These are phyloP conservation scores for Drosophila nigricruria DNA, from an alignment of 2,888 invertebrate genomes.

Conservation along the genomic window DNA sequence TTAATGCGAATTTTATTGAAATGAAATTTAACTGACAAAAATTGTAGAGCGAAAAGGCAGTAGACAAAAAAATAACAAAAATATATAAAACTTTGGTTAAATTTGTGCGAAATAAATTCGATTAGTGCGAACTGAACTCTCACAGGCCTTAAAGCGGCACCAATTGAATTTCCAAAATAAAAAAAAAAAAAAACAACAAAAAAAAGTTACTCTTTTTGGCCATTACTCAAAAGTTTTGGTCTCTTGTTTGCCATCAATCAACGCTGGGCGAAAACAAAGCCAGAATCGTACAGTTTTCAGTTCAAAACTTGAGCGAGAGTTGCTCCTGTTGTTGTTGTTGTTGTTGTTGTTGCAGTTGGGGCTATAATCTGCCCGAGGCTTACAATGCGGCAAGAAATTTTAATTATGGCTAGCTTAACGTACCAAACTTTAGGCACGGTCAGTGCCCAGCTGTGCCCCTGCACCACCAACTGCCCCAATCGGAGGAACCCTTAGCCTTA, in stretches of 20 bases:
- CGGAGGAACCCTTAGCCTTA: background rate
- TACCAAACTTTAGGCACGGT: slow-evolving; percentile 59
- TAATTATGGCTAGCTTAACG: slow-evolving; percentile 77
- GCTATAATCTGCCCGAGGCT: slow-evolving; percentile 66
- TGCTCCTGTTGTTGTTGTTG: slow-evolving; percentile 3
- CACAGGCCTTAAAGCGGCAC: slow-evolving; percentile 54
- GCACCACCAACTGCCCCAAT: background rate
- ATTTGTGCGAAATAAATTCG: slow-evolving; percentile 48
- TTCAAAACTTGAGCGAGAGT: slow-evolving; percentile 37
- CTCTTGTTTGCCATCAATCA: slow-evolving; percentile 72
- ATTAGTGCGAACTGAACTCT: slow-evolving; percentile 48
- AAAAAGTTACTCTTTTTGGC: slow-evolving; percentile 6
- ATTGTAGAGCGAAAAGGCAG: background rate
- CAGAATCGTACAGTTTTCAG: slow-evolving; percentile 36
- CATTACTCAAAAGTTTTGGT: slow-evolving; percentile 50
- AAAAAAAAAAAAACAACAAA: background rate
- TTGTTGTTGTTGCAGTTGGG: slow-evolving; percentile 15
- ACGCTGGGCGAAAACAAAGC: slow-evolving; percentile 52
- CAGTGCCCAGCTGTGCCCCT: slow-evolving; percentile 40
- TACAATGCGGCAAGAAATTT: slow-evolving; percentile 69
- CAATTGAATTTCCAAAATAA: slow-evolving; percentile 38
- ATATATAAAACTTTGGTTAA: background rate
- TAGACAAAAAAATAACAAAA: background rate
- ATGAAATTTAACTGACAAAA: slow-evolving; percentile 65
- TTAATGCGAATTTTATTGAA: slow-evolving; percentile 78